These are phyloP conservation scores for Peromyscus eremicus DNA, from an alignment of 2,797 vertebrate genomes.

Conservation along the genomic window DNA sequence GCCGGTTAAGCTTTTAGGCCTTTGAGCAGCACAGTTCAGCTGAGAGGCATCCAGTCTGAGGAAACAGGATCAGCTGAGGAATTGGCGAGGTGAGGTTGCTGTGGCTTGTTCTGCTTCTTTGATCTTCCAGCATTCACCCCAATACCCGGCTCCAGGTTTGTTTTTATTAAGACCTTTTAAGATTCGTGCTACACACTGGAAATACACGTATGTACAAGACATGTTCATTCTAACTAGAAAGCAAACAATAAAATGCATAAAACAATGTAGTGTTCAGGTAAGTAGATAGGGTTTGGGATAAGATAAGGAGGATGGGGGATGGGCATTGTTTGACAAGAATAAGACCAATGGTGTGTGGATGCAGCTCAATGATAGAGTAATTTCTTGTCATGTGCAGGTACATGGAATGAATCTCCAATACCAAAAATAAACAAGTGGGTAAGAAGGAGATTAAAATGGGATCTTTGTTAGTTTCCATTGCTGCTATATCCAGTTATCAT, in stretches of 20 bases:
- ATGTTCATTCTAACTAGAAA: not conserved
- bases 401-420: not conserved
- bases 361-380: not conserved
- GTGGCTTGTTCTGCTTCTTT: no score
- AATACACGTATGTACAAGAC: not conserved
- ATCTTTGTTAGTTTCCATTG: not conserved
- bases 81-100: no score
- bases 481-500: not conserved
- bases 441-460: not conserved
- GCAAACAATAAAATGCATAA: not conserved
- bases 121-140: no score
- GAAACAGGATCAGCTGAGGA: no score
- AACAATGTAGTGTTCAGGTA: not conserved
- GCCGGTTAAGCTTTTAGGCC: no score
- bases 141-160: no score
- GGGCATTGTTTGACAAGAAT: not conserved
- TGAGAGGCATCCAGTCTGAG: no score
- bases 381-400: not conserved
- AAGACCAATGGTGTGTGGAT: not conserved
- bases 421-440: not conserved
- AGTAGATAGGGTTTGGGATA: not conserved
- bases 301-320: not conserved
- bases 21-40: no score
- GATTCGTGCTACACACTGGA: no score
- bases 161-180: no score